A percentile compares a stretch with the other conserved stretches of the same genome.
These are phyloP conservation scores for Tyrophagus putrescentiae DNA, from an alignment of 1,140 invertebrate genomes.

Conservation along the genomic window DNA sequence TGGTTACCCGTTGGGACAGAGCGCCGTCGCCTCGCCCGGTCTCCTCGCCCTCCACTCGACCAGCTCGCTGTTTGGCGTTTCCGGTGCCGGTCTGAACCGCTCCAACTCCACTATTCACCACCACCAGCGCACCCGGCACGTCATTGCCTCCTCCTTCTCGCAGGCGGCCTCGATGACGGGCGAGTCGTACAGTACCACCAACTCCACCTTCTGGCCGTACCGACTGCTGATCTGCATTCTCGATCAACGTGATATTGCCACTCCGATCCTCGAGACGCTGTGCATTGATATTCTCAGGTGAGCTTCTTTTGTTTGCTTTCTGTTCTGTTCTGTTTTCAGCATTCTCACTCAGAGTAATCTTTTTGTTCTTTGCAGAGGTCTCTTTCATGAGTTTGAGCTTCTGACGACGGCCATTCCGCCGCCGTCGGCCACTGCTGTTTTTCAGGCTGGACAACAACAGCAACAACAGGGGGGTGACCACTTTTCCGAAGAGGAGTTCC, in stretches of 20 bases:
- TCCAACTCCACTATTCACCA: slow-evolving; percentile 1
- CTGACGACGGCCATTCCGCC: not conserved
- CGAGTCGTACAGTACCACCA: not conserved
- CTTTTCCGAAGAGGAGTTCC: not conserved
- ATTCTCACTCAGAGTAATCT: no score
- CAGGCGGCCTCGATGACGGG: not conserved
- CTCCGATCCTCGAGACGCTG: slow-evolving; percentile 65
- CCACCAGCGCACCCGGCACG: slow-evolving; percentile 32
- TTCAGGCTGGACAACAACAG: not conserved
- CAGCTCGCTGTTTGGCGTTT: not conserved
- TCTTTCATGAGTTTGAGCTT: slow-evolving; percentile 15
- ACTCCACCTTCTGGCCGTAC: slow-evolving; percentile 50
- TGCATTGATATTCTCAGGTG: slow-evolving; percentile 68
- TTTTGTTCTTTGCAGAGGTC: no score
- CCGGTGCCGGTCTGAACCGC: not conserved
- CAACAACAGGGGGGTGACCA: not conserved
- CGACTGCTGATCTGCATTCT: slow-evolving; percentile 67
- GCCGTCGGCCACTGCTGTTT: no score
- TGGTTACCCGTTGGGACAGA: no score
- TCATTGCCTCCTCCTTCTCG: not conserved
- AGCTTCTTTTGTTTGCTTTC: slow-evolving; percentile 25
- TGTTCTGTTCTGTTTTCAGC: slow-evolving; percentile 7
- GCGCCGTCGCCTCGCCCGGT: no score
- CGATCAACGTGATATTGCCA: slow-evolving; percentile 75
- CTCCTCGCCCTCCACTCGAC: not conserved